Percentiles rank a stretch among this genome's conserved stretches.
Evolutionary conservation across 2,888 invertebrate species (phyloP).

Genomic region (Leptopilina drosophilae): DNA sequence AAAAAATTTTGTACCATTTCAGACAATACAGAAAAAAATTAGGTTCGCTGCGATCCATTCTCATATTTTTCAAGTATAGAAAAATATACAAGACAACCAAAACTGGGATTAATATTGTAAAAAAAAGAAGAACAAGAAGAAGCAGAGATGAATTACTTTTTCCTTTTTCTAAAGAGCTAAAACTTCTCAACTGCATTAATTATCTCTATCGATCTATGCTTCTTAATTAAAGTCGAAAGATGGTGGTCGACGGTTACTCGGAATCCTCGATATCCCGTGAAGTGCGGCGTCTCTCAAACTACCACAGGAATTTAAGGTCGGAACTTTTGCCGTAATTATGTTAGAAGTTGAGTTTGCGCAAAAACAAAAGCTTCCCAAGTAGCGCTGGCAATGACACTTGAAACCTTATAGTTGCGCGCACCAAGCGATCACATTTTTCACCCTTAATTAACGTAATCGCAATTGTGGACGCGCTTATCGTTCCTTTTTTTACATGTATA

Average conservation of each 20-base stretch:
- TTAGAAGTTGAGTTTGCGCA: constrained; percentile 38
- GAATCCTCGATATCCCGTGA: constrained; percentile 31
- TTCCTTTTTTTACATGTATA: background rate
- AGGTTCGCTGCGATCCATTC: background rate
- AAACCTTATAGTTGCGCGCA: constrained; percentile 21
- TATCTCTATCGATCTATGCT: constrained; percentile 37
- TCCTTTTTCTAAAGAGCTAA: background rate
- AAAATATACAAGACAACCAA: background rate
- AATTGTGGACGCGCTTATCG: background rate
- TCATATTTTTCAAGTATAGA: background rate
- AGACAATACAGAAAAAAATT: too few relatives aligned
- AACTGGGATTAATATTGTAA: constrained; percentile 2
- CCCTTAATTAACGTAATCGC: constrained; percentile 35
- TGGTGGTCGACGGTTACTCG: constrained; percentile 24
- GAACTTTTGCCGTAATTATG: constrained; percentile 38
- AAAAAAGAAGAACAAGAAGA: background rate
- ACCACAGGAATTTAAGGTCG: constrained; percentile 36
- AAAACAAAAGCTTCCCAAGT: constrained; percentile 22
- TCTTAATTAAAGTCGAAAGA: constrained; percentile 37
- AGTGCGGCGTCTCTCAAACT: constrained; percentile 35
- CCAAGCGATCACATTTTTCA: constrained; percentile 29
- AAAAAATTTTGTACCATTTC: background rate
- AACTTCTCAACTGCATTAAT: constrained; percentile 35
- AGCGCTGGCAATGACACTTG: constrained; percentile 28
- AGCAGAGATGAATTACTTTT: background rate